phyloP scores from a whole-genome alignment of 2,888 invertebrate species.

The Adelphocoris suturalis region DNA sequence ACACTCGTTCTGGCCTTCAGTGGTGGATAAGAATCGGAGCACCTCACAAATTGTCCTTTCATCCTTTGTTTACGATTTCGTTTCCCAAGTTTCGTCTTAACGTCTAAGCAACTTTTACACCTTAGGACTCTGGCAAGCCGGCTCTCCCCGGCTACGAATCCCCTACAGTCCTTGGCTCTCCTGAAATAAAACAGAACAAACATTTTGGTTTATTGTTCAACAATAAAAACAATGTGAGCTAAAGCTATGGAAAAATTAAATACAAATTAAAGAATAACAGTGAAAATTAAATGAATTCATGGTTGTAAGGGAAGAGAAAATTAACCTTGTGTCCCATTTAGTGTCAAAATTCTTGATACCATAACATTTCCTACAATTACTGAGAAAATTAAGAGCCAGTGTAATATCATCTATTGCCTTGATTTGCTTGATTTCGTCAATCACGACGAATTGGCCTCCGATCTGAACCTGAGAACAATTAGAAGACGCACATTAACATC shows the following conservation, averaged over 20 bases:
- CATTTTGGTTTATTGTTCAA: not conserved
- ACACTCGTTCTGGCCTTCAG: not conserved
- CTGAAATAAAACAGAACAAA: not conserved
- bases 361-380: conserved; percentile 8
- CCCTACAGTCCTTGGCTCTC: not conserved
- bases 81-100: not conserved
- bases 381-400: not conserved
- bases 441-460: conserved; percentile 25
- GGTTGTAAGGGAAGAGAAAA: too few relatives aligned
- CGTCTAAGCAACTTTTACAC: not conserved
- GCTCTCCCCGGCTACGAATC: not conserved
- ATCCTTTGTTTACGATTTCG: not conserved
- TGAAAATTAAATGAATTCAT: not conserved
- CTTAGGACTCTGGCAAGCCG: not conserved
- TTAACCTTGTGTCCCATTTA: not conserved
- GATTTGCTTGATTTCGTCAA: not conserved
- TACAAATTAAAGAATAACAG: not conserved
- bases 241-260: not conserved
- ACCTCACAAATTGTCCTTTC: conserved; percentile 33
- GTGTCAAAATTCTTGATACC: not conserved
- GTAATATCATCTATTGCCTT: not conserved
- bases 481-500: not conserved
- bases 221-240: not conserved
- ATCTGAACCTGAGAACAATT: conserved; percentile 14
- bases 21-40: not conserved